phyloP scores from a whole-genome alignment of 2,113 vertebrate genomes.

The Dromas ardeola region DNA sequence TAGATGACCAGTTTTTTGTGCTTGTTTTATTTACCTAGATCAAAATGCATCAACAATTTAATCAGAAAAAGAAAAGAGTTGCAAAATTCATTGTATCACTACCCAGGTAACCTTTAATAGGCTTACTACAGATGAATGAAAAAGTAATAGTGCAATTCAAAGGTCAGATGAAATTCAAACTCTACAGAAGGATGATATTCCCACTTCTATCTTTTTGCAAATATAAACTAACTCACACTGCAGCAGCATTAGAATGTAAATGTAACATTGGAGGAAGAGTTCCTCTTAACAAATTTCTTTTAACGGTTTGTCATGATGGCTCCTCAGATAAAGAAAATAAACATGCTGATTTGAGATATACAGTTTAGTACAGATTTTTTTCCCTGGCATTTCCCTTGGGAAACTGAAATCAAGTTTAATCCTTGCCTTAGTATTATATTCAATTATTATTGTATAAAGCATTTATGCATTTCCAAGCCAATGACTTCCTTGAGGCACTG shows the following conservation, averaged over 20 bases:
- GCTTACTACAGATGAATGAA: not conserved
- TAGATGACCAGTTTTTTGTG: not conserved
- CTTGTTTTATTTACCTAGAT: not conserved
- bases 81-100: not conserved
- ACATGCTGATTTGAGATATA: not conserved
- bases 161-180: not conserved
- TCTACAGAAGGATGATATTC: not conserved
- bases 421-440: not conserved
- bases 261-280: not conserved
- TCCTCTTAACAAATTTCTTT: not conserved
- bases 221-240: not conserved
- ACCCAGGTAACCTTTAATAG: not conserved
- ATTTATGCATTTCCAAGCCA: not conserved
- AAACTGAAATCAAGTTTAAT: not conserved
- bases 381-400: not conserved
- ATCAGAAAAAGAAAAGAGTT: not conserved
- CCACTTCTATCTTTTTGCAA: not conserved
- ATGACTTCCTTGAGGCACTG: not conserved
- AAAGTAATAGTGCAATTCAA: not conserved
- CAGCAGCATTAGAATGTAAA: not conserved
- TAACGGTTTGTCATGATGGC: not conserved
- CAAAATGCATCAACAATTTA: not conserved
- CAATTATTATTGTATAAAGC: not conserved
- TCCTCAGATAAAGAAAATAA: not conserved
- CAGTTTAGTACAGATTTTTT: not conserved